Base-by-base conservation (phyloP, 1,140 invertebrate genomes). In the Drosophila ambigua region DNA sequence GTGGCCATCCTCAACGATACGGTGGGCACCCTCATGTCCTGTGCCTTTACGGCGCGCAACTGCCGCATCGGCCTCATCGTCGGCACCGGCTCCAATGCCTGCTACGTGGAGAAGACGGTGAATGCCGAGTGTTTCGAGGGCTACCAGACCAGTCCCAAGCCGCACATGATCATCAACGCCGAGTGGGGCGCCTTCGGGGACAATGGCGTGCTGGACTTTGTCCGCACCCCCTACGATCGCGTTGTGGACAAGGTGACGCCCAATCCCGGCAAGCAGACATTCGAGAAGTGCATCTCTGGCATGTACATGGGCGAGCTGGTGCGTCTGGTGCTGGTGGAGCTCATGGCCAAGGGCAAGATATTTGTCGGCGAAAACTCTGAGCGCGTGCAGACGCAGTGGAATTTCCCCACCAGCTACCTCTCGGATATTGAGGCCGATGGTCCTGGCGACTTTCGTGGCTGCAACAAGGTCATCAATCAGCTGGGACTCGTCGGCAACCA, bases 151-250 rank as follows among this genome's bases (percentile, higher is more conserved):
- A 45, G 75, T 28, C 94, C 94, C 0, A 87, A 83, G 23, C 73
- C 68, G 2, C 91, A 96, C 26, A 96, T 99, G 75, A 93, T 99
- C 44, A 96, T 99, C 62, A 99, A 99, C 92, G 97, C 96, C 0
- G 98, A 99, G 92, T 98, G 97, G 98, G 98, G 98, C 26, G 98
- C 98, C 2, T 99, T 99, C 89, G 98, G 98, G 0, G 97, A 99
- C 84, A 95, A 96, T 68, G 97, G 97, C 0, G 76, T 79, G 0
- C 44, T 88, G 24, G 83, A 89, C 5, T 90, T 90, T 15, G 49
- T 98, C 0, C 92, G 94, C n/a, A 99, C 98, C 0, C 94, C 96
- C 79, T 98, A 96, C 90, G 98, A 99, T 91, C 93, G 93, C 16
- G 93, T 94, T n/a, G 94, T 99, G 57, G 98, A 99, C 91, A 92